Evolutionary conservation across 2,113 vertebrate species (phyloP).

Genomic region (Paraplagusia blochii): DNA sequence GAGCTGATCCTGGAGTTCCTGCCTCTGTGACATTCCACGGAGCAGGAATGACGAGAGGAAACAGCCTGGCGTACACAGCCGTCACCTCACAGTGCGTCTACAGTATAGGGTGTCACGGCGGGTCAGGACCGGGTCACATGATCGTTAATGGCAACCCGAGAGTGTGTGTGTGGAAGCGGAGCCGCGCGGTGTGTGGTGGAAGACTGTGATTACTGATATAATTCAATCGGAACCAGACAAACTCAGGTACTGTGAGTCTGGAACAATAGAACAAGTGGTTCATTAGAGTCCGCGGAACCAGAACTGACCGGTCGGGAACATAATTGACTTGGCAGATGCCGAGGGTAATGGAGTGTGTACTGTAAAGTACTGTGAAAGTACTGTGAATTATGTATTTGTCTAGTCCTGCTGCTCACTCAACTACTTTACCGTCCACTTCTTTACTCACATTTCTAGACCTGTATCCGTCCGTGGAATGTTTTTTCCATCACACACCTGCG

Average conservation of each 20-base stretch:
- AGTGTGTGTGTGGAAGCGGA: slow-evolving; percentile 1
- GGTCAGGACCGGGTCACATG: slow-evolving; percentile 48
- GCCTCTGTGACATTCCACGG: slow-evolving; percentile 16
- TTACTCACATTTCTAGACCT: no score
- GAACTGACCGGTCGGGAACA: no score
- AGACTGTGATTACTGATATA: slow-evolving; percentile 31
- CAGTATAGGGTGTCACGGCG: slow-evolving; percentile 38
- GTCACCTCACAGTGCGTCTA: slow-evolving; percentile 30
- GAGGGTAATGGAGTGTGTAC: no score
- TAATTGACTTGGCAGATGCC: no score
- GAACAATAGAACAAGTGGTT: not conserved
- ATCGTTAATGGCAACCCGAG: slow-evolving; percentile 49
- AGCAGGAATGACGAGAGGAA: slow-evolving; percentile 1
- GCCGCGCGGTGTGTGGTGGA: slow-evolving; percentile 23
- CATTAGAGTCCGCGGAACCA: no score
- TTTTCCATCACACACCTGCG: no score
- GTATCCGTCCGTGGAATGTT: no score
- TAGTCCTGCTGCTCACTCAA: no score
- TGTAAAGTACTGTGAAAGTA: no score
- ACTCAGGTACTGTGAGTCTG: not conserved
- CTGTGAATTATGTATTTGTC: no score
- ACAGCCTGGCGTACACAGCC: not conserved
- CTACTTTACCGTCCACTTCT: no score
- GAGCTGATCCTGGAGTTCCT: slow-evolving; percentile 38
- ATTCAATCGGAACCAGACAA: slow-evolving; percentile 42